phyloP scores from a whole-genome alignment of 1,140 invertebrate species.

The Ganaspis sp. region DNA sequence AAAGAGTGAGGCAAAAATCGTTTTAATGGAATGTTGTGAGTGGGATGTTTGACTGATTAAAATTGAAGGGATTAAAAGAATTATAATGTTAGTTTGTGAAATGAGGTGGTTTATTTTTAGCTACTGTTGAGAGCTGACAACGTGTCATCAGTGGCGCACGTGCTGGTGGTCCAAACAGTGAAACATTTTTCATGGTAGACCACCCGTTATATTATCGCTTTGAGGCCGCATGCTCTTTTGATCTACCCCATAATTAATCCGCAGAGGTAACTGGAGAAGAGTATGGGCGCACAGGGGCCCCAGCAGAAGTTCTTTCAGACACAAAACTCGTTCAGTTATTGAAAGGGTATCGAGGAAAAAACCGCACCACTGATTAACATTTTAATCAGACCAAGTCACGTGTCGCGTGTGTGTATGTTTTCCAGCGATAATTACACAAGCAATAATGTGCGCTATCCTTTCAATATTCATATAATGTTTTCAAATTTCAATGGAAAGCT shows the following conservation, averaged over 20 bases:
- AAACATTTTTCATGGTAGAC: constrained; percentile 56
- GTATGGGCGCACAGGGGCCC: constrained; percentile 69
- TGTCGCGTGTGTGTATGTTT: constrained; percentile 56
- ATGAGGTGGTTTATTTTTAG: not conserved
- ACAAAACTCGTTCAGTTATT: constrained; percentile 67
- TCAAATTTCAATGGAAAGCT: too few relatives aligned
- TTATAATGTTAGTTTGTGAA: not conserved
- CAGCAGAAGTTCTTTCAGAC: constrained; percentile 67
- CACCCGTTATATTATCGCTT: constrained; percentile 71
- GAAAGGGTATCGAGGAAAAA: constrained; percentile 70
- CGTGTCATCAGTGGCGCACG: constrained; percentile 11
- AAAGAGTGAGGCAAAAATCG: too few relatives aligned
- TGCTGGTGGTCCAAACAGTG: constrained; percentile 15
- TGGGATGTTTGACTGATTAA: not conserved
- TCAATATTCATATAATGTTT: not conserved
- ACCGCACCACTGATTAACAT: constrained; percentile 70
- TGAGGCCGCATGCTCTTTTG: constrained; percentile 74
- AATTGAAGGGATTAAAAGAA: not conserved
- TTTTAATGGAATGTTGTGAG: too few relatives aligned
- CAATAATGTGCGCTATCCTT: constrained; percentile 38
- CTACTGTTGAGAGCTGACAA: not conserved
- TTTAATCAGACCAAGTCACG: constrained; percentile 73
- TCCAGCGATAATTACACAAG: constrained; percentile 55
- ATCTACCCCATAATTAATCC: constrained; percentile 76
- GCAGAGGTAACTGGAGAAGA: constrained; percentile 74